phyloP scores from a whole-genome alignment of 1,140 invertebrate species.

The Oedothorax gibbosus region DNA sequence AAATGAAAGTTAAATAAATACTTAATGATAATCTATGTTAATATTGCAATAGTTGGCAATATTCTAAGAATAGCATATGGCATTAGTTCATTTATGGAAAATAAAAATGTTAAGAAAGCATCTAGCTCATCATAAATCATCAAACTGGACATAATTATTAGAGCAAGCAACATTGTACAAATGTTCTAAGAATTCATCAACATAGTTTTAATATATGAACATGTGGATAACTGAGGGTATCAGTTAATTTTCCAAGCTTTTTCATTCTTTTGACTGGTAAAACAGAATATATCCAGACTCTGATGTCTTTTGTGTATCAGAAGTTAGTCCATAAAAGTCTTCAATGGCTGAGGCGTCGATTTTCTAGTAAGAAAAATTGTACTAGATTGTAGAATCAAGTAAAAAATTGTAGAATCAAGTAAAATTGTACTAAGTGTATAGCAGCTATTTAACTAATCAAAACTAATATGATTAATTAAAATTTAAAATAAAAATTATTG shows the following conservation, averaged over 20 bases:
- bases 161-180: slow-evolving; percentile 3
- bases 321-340: slow-evolving; percentile 99
- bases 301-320: slow-evolving; percentile 97
- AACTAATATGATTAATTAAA: no score
- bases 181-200: slow-evolving; percentile 8
- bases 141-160: slow-evolving; percentile 8
- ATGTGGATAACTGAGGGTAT: neutral
- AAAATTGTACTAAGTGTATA: slow-evolving; percentile 25
- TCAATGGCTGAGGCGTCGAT: slow-evolving; percentile 98
- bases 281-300: slow-evolving; percentile 99
- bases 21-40: no score
- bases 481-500: no score
- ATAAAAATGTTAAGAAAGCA: no score
- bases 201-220: slow-evolving; percentile 17
- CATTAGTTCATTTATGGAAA: no score
- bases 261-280: slow-evolving; percentile 93
- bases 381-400: neutral
- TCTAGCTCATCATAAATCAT: no score
- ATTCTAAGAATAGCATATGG: no score
- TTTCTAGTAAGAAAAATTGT: slow-evolving; percentile 80
- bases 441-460: no score
- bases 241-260: neutral
- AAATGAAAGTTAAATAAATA: no score
- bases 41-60: no score
- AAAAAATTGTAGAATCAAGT: slow-evolving; percentile 65